These are phyloP conservation scores for Melipona bicolor DNA, from an alignment of 2,888 invertebrate species.

Conservation along the genomic window DNA sequence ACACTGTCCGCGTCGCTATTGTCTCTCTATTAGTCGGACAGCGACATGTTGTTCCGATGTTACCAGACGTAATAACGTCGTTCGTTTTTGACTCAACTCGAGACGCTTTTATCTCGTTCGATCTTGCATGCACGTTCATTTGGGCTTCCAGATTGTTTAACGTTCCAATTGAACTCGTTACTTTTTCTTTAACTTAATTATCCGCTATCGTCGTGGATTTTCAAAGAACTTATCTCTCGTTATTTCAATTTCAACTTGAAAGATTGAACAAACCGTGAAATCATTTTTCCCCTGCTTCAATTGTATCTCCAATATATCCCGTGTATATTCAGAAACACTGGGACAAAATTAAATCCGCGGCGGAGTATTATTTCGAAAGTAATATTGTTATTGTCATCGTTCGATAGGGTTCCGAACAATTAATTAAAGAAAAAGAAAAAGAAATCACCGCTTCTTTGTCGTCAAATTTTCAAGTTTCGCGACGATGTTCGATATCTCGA, in stretches of 20 bases:
- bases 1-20: not conserved
- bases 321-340: too few species aligned
- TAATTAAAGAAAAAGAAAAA: conserved; percentile 8
- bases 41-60: not conserved
- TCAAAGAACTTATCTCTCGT: not conserved
- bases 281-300: too few species aligned
- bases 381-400: too few species aligned
- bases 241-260: not conserved
- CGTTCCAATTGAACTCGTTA: too few species aligned
- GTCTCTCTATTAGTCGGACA: not conserved
- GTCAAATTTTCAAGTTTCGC: not conserved
- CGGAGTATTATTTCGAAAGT: too few species aligned
- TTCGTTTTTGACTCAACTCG: not conserved
- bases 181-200: too few species aligned
- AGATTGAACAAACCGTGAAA: not conserved
- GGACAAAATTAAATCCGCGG: too few species aligned
- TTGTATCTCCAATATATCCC: too few species aligned
- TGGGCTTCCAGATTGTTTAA: not conserved
- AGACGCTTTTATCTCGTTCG: not conserved
- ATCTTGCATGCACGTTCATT: not conserved
- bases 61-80: not conserved
- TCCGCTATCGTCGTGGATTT: too few species aligned
- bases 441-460: not conserved
- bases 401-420: not conserved
- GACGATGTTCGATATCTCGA: not conserved